Evolutionary conservation across 2,888 invertebrate genomes (phyloP).

Genomic region (Brachypalpus laphriformis): DNA sequence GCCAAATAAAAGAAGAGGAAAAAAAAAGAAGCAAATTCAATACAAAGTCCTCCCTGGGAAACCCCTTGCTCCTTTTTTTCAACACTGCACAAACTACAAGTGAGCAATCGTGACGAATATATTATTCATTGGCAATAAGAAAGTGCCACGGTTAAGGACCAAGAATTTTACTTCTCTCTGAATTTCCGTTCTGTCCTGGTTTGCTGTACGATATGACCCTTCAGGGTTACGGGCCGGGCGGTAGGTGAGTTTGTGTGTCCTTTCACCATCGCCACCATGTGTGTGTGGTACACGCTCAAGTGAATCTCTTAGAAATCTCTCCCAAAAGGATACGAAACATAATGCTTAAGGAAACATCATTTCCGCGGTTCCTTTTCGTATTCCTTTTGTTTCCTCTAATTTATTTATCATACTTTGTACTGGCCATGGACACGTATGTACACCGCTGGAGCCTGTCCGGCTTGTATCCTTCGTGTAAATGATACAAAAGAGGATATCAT

Average conservation of each 20-base stretch:
- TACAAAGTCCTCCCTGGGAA: slow-evolving; percentile 55
- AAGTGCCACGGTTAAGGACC: slow-evolving; percentile 73
- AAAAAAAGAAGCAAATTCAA: slow-evolving; percentile 53
- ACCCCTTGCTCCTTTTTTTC: slow-evolving; percentile 29
- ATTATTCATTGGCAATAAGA: slow-evolving; percentile 74
- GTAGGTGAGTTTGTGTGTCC: slow-evolving; percentile 32
- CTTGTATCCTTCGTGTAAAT: slow-evolving; percentile 32
- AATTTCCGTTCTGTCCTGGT: slow-evolving; percentile 37
- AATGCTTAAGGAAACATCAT: slow-evolving; percentile 74
- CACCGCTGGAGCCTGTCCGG: slow-evolving; percentile 3
- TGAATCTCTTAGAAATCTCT: slow-evolving; percentile 67
- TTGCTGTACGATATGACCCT: slow-evolving; percentile 61
- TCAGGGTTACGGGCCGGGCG: slow-evolving; percentile 59
- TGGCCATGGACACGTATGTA: slow-evolving; percentile 17
- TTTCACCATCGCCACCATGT: slow-evolving; percentile 6
- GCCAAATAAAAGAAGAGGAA: slow-evolving; percentile 53
- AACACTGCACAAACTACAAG: slow-evolving; percentile 69
- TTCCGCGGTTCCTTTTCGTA: slow-evolving; percentile 55
- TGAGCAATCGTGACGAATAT: slow-evolving; percentile 74
- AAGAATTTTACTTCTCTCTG: slow-evolving; percentile 65
- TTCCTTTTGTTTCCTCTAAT: slow-evolving; percentile 59
- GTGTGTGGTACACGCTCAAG: slow-evolving; percentile 56
- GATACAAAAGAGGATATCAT: slow-evolving; percentile 46
- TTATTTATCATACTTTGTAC: slow-evolving; percentile 65
- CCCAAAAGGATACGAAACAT: slow-evolving; percentile 72